phyloP scores from a whole-genome alignment of 2,888 invertebrate genomes.

The Agrilus cyanescens region DNA sequence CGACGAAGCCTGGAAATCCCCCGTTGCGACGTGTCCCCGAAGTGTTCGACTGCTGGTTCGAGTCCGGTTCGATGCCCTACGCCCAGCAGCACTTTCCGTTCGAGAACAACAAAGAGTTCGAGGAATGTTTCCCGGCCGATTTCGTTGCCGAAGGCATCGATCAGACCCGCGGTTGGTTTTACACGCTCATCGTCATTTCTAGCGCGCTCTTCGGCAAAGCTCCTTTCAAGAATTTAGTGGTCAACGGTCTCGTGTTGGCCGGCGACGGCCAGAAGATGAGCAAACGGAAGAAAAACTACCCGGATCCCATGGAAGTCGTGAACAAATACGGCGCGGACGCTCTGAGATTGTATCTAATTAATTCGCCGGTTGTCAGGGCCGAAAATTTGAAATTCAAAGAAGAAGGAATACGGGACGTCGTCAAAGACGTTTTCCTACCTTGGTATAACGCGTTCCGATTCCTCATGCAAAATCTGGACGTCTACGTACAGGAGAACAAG shows the following conservation, averaged over 20 bases:
- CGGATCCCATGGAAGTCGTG: constrained; percentile 87
- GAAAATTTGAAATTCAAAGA: constrained; percentile 95
- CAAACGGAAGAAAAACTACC: constrained; percentile 96
- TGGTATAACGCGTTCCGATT: constrained; percentile 94
- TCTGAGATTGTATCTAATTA: constrained; percentile 86
- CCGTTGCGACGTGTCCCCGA: constrained; percentile 77
- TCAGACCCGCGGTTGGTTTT: constrained; percentile 97
- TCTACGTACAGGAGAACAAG: constrained; percentile 53
- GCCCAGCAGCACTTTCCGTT: constrained; percentile 96
- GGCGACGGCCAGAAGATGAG: constrained; percentile 99
- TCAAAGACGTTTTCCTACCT: constrained; percentile 95
- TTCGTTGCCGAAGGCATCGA: constrained; percentile 99
- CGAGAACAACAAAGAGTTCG: constrained; percentile 78
- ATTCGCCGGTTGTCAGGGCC: constrained; percentile 95
- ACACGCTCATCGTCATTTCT: constrained; percentile 92
- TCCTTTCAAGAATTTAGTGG: constrained; percentile 95
- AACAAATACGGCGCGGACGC: constrained; percentile 95
- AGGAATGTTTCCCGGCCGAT: constrained; percentile 90
- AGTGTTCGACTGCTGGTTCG: constrained; percentile 99
- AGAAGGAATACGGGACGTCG: constrained; percentile 89
- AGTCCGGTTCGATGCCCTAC: constrained; percentile 98
- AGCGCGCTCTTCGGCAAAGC: constrained; percentile 92
- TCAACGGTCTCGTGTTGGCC: constrained; percentile 92
- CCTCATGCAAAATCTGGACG: constrained; percentile 83
- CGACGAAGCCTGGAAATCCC: constrained; percentile 68